These are phyloP conservation scores for Dolichopus griseipennis DNA, from an alignment of 2,888 invertebrate genomes.

Conservation along the genomic window DNA sequence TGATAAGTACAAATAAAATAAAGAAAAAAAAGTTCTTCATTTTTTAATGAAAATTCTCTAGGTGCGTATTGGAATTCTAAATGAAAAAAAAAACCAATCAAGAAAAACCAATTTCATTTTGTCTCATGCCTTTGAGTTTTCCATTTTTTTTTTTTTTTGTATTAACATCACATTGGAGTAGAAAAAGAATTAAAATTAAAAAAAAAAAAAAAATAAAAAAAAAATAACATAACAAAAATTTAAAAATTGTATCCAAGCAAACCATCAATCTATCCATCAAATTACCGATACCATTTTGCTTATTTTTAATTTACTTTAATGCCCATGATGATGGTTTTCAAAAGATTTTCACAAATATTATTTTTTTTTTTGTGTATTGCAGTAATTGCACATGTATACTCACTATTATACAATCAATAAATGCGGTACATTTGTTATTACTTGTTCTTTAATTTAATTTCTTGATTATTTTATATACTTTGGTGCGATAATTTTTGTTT, in stretches of 20 bases:
- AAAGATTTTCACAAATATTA: not conserved
- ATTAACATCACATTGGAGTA: no score
- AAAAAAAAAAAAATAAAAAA: no score
- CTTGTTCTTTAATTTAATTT: not conserved
- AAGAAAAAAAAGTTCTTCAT: not conserved
- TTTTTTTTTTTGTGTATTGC: not conserved
- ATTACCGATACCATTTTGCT: not conserved
- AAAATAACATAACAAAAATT: not conserved
- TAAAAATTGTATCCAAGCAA: not conserved
- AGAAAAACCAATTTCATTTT: no score
- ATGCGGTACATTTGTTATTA: not conserved
- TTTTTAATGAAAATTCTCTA: conserved; percentile 6
- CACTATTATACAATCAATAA: not conserved
- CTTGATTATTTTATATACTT: no score
- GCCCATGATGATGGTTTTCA: not conserved
- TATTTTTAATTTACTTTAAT: no score
- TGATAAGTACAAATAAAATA: no score
- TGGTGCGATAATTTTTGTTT: no score
- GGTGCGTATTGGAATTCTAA: conserved; percentile 4
- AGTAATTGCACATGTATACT: not conserved
- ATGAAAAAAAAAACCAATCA: not conserved
- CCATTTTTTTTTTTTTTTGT: not conserved
- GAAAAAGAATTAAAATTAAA: no score
- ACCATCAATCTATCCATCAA: not conserved
- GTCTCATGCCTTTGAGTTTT: not conserved